These are phyloP conservation scores for Metopia argyrocephala DNA, from an alignment of 2,888 invertebrate species.

Conservation along the genomic window DNA sequence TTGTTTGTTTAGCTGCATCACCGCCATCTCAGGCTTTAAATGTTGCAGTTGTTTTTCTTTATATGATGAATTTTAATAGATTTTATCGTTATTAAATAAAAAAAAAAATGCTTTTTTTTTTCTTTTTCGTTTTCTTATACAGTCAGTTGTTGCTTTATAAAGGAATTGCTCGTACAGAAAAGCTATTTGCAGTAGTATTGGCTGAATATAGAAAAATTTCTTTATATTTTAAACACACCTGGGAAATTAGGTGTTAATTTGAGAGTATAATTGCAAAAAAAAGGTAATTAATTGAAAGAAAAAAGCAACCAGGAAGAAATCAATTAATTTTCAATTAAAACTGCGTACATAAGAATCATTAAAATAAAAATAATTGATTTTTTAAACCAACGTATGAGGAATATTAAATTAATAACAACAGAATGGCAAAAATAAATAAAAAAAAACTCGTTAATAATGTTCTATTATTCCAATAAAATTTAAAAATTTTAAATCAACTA, in stretches of 20 bases:
- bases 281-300: constrained; percentile 38
- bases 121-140: background rate
- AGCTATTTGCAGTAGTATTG: constrained; percentile 19
- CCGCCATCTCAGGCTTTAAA: background rate
- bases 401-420: too few species aligned
- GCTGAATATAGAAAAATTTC: constrained; percentile 32
- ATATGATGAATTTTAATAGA: background rate
- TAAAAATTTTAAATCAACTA: too few species aligned
- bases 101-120: constrained; percentile 9
- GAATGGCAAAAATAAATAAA: too few species aligned
- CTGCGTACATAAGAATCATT: background rate
- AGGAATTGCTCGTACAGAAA: constrained; percentile 15
- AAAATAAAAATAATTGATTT: too few species aligned
- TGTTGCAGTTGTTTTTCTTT: constrained; percentile 1
- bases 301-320: background rate
- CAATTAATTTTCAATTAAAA: constrained; percentile 20
- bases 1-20: constrained; percentile 25
- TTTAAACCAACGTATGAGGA: too few species aligned
- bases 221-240: constrained; percentile 26
- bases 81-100: constrained; percentile 49
- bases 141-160: constrained; percentile 1
- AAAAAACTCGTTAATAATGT: too few species aligned
- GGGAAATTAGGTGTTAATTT: constrained; percentile 60
- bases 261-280: constrained; percentile 38
- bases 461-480: too few species aligned